Conservation (phyloP, 1,140 invertebrate genomes). For the Drosophila murphyi region DNA sequence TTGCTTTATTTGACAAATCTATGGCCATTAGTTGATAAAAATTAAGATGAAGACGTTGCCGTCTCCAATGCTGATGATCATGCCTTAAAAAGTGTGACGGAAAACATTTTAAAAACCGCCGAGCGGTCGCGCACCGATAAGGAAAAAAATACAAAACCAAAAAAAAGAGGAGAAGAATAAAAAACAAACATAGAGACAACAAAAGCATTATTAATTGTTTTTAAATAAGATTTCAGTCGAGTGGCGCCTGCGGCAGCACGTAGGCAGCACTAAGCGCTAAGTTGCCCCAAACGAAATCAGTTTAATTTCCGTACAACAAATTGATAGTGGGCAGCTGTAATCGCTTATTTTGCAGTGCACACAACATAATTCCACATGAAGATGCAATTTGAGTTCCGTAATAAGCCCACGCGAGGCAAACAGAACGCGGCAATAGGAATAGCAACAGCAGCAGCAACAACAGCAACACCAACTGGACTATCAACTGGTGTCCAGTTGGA, state of each 20-base stretch:
- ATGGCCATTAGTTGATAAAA: slow-evolving; percentile 76
- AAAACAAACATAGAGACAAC: background rate
- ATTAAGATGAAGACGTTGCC: slow-evolving; percentile 53
- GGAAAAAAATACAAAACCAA: background rate
- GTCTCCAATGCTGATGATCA: slow-evolving; percentile 16
- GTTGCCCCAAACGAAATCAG: slow-evolving; percentile 36
- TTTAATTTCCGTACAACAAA: slow-evolving; percentile 59
- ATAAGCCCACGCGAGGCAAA: slow-evolving; percentile 65
- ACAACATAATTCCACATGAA: slow-evolving; percentile 43
- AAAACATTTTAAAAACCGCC: slow-evolving; percentile 63
- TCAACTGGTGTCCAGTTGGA: slow-evolving; percentile 50
- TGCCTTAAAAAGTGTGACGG: slow-evolving; percentile 64
- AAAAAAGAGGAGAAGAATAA: too few species aligned
- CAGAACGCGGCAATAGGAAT: slow-evolving; percentile 25
- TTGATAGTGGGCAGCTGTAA: slow-evolving; percentile 42
- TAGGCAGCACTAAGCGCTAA: background rate
- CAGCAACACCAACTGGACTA: slow-evolving; percentile 43
- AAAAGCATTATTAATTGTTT: slow-evolving; percentile 70
- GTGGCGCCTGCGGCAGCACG: slow-evolving; percentile 66
- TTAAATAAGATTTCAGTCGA: slow-evolving; percentile 57
- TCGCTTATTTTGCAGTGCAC: slow-evolving; percentile 36
- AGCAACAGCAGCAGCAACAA: slow-evolving; percentile 1
- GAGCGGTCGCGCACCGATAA: slow-evolving; percentile 49
- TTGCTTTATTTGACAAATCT: slow-evolving; percentile 62
- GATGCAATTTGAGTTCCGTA: slow-evolving; percentile 62